Base-by-base conservation (phyloP, 2,888 invertebrate genomes). In the Volucella zonaria region DNA sequence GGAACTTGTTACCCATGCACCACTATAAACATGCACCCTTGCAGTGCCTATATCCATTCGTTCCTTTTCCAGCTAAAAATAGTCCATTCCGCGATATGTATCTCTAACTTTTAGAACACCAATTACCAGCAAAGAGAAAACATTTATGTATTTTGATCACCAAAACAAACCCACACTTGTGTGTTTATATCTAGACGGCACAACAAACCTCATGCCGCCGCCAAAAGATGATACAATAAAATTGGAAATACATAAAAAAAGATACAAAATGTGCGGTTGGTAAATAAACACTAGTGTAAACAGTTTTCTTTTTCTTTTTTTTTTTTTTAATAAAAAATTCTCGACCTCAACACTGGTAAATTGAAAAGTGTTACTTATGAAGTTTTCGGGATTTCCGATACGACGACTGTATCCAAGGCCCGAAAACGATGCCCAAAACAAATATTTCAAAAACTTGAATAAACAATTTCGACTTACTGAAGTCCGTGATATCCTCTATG, bases 401-500 rank as follows among this genome's bases (percentile, higher is more conserved):
- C 0, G 15, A n/a, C 3, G 9, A 43, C 11, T 54, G 10, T 1
- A 38, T 59, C 49, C n/a, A 47, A 47, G 14, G 40, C 56, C 12
- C 40, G 54, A 15, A 31, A 15, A 23, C 18, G n/a, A 40, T 23
- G 9, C 59, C 11, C 12, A 6, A 43, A 11, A 10, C 11, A 18
- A 6, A 31, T 31, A n/a, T 23, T 49, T n/a, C 2, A 15, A 15
- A 49, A n/a, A 49, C 14, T 49, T 10, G 8, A 51, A 51, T 51
- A 67, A 54, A 45, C 9, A 43, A 23, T 23, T 51, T 70, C 8
- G 51, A 83, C 83, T 83, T 80, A 83, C 83, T 70, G 12, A 83
- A 83, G 71, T 83, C 80, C 18, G 83, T 83, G 66, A 83, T 83
- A 8, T 83, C 83, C 43, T 83, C 70, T 71, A 83, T 75, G 8